phyloP scores from a whole-genome alignment of 2,888 invertebrate species.

The Ennomos quercinarius region DNA sequence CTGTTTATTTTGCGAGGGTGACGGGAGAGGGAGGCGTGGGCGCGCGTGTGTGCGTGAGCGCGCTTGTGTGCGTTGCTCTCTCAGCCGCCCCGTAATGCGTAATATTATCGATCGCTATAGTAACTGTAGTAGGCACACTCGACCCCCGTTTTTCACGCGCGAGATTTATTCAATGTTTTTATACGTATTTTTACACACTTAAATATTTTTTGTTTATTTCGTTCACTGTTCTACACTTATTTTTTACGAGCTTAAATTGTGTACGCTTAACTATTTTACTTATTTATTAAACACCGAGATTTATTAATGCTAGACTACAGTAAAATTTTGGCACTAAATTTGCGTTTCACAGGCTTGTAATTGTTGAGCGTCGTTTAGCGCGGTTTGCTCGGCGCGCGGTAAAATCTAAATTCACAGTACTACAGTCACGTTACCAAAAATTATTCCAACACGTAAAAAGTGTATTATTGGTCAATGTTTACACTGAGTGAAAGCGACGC shows the following conservation, averaged over 20 bases:
- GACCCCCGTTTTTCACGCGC: slow-evolving; percentile 69
- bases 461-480: slow-evolving; percentile 57
- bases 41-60: slow-evolving; percentile 53
- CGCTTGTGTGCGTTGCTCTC: slow-evolving; percentile 64
- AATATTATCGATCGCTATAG: slow-evolving; percentile 84
- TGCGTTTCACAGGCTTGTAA: slow-evolving; percentile 33
- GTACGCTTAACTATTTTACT: slow-evolving; percentile 22
- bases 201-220: slow-evolving; percentile 38
- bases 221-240: slow-evolving; percentile 34
- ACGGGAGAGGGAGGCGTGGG: slow-evolving; percentile 61
- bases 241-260: slow-evolving; percentile 16
- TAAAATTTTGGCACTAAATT: slow-evolving; percentile 57
- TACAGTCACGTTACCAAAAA: slow-evolving; percentile 42
- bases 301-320: slow-evolving; percentile 28
- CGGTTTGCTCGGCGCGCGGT: slow-evolving; percentile 41
- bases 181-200: slow-evolving; percentile 49
- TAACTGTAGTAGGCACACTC: slow-evolving; percentile 68
- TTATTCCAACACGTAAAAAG: slow-evolving; percentile 49
- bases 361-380: slow-evolving; percentile 53
- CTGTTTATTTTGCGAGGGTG: slow-evolving; percentile 62
- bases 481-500: slow-evolving; percentile 57
- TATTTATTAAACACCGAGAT: slow-evolving; percentile 38
- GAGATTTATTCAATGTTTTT: slow-evolving; percentile 64
- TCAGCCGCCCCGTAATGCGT: slow-evolving; percentile 80
- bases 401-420: slow-evolving; percentile 22